Evolutionary conservation across 92 coral and sea anemone genomes (phyloP), one percentile per base, ranked within the genome.

Genomic region (Parazoanthus swiftii): DNA sequence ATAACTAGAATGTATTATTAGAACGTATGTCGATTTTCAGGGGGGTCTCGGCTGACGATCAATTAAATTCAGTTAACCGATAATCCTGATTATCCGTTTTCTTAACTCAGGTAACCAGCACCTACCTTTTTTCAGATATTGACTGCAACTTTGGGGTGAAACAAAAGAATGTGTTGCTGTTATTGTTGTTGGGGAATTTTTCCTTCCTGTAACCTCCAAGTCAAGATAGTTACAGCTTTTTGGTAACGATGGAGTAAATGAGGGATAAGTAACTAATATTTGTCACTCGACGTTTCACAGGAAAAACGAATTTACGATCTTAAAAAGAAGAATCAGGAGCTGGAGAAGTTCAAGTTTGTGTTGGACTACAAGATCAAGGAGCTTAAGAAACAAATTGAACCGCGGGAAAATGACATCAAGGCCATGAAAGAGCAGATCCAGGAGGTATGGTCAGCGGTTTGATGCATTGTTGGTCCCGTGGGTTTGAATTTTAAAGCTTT

Each of bases 351-450:
- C 91, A 97, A 97, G 93, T 97, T 97, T 86, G 99, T 97, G 54
- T 76, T 97, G 95, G 99, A 97, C 77, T 97, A 97, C 94, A 97
- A 97, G 93, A 97, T 97, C 71, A 97, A 97, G 83, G 99, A 97
- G 79, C 89, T 97, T 29, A 97, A 97, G 90, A 97, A 97, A 65
- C 99, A 97, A 74, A 97, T 97, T 75, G 99, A 97, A 76, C 99
- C 99, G 23, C 91, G 99, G 85, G 99, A 97, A 81, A 97, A 97
- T 35, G 99, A 97, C 89, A 97, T 97, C 77, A 97, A 97, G 63
- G 98, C 97, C 71, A 97, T 97, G 99, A 97, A 97, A 75, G 99
- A 97, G 84, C 99, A 97, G 77, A 97, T 97, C 43, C 99, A 97
- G 70, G 99, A 97, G 97, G 99, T 97, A 89, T 43, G 91, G 58